These are phyloP conservation scores for Nebria brevicollis DNA, from an alignment of 2,888 invertebrate species.

Conservation along the genomic window DNA sequence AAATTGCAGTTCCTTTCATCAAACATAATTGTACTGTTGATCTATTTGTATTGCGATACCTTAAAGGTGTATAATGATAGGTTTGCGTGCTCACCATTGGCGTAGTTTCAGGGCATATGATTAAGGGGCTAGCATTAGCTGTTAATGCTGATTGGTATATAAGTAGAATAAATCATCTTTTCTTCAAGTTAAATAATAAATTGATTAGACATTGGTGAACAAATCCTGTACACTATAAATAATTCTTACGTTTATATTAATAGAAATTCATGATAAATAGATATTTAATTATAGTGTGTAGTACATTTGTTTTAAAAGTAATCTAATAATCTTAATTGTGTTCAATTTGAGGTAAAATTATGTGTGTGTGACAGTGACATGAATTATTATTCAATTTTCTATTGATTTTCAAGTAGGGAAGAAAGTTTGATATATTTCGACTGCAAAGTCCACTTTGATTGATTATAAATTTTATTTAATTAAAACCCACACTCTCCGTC, in stretches of 20 bases:
- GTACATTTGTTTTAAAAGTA: no score
- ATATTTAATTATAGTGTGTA: no score
- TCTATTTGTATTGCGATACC: not conserved
- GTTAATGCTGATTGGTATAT: not conserved
- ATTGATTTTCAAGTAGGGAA: not conserved
- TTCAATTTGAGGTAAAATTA: no score
- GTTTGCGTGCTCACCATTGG: not conserved
- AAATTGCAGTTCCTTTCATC: no score
- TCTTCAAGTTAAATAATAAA: not conserved
- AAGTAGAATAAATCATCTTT: not conserved
- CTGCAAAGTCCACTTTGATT: conserved; percentile 29
- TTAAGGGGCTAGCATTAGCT: not conserved
- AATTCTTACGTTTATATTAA: no score
- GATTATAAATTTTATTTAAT: conserved; percentile 46
- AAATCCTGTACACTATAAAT: not conserved
- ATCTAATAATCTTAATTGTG: no score
- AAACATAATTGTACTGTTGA: no score
- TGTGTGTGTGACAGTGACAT: no score
- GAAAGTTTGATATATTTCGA: conserved; percentile 6
- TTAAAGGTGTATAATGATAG: not conserved
- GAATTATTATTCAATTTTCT: not conserved
- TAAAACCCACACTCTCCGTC: conserved; percentile 44
- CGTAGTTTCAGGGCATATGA: not conserved
- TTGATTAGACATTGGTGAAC: not conserved
- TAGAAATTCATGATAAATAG: no score